These are phyloP conservation scores for Pseudonaja textilis DNA, from an alignment of 2,113 vertebrate species.

Conservation along the genomic window DNA sequence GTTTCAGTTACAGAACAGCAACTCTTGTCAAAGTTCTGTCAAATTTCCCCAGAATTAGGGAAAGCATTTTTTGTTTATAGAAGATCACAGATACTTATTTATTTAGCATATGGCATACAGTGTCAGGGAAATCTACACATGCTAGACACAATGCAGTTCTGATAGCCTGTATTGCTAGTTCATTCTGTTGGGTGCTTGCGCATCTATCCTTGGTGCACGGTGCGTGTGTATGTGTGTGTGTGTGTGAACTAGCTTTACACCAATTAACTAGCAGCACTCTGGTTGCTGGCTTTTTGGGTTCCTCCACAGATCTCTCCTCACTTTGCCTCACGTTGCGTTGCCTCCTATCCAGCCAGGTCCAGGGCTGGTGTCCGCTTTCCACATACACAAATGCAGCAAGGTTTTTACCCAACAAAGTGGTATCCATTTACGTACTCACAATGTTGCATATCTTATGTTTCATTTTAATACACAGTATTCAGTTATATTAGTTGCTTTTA, in stretches of 20 bases:
- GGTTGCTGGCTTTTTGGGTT: neutral
- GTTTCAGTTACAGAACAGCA: slow-evolving; percentile 13
- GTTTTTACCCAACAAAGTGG: neutral
- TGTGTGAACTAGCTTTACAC: neutral
- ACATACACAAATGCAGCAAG: neutral
- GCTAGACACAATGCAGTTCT: neutral
- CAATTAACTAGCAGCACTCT: neutral
- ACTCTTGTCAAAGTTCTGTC: neutral
- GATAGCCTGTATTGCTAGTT: neutral
- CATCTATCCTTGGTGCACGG: neutral
- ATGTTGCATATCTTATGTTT: neutral
- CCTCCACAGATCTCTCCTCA: neutral
- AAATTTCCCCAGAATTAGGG: neutral
- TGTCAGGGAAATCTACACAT: neutral
- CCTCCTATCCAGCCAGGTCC: neutral
- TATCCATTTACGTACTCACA: neutral
- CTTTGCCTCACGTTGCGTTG: neutral
- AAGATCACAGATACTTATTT: neutral
- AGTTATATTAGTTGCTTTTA: neutral
- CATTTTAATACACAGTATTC: neutral
- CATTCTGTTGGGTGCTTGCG: neutral
- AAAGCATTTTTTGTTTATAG: neutral
- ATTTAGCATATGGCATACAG: neutral
- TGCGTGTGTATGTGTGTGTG: no score
- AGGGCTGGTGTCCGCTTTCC: neutral